Evolutionary conservation across 2,797 vertebrate genomes (phyloP), one percentile per base, ranked within the genome.

Genomic region (Artibeus jamaicensis): DNA sequence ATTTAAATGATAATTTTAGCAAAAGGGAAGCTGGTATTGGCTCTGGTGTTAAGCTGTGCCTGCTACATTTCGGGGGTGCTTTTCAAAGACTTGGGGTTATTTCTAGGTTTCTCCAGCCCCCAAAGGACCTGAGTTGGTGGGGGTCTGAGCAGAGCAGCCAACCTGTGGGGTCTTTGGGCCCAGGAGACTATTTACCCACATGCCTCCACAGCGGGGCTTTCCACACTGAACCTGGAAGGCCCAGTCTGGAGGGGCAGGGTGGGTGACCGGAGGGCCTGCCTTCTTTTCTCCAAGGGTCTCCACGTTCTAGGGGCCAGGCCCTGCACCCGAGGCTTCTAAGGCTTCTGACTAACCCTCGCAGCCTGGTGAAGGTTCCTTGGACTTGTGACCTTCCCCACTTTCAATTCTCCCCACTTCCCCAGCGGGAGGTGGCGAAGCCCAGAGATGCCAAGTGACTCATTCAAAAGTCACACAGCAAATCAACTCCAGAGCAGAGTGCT

Each of bases 381-480:
- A 86, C 96, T 95, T 95, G 76, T 89, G 86, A 95, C 94, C 93
- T 92, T 83, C 50, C 77, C 46, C 79, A 46, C 89, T 91, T 88
- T 90, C 70, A 11, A 55, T 55, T 84, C 90, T 71, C 70, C 81
- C 73, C 48, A 2, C 32, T 84, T 89, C 87, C 82, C 79, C 87
- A 29, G 82, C 50, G 86, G 87, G 73, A 89, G 91, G 37, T 44
- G 34, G 44, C 29, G 62, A 65, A 78, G 94, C 86, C 85, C 96
- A 96, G 96, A 97, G 96, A 98, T 10, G 90, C 95, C 93, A 82
- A 62, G 95, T 97, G 97, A 97, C 96, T 97, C 96, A 96, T 86
- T 55, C 67, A 18, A 44, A 91, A 94, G 90, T 84, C 95, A 94
- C 96, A 96, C 91, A 96, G 96, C 90, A 96, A 81, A 87, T 93